phyloP scores from a whole-genome alignment of 2,888 invertebrate species.

The Strigamia transsilvanica region DNA sequence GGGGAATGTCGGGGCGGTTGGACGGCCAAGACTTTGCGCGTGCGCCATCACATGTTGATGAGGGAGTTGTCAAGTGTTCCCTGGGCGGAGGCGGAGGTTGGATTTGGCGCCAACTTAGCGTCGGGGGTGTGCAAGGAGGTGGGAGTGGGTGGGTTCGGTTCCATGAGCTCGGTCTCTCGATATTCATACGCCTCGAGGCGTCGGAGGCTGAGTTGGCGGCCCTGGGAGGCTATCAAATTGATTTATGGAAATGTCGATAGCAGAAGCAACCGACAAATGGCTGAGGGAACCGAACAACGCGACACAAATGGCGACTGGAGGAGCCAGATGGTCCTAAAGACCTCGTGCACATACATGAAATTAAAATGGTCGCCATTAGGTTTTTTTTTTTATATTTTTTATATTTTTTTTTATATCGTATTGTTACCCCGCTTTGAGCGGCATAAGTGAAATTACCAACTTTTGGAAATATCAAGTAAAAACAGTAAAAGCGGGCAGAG shows the following conservation, averaged over 20 bases:
- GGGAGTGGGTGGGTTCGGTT: constrained; percentile 41
- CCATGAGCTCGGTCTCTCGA: constrained; percentile 36
- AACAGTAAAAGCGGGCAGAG: too few relatives aligned
- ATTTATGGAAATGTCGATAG: constrained; percentile 52
- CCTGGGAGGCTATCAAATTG: constrained; percentile 48
- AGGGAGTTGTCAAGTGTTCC: constrained; percentile 48
- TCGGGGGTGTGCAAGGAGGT: constrained; percentile 45
- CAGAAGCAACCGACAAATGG: constrained; percentile 51
- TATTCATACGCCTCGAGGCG: constrained; percentile 47
- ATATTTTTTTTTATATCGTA: too few relatives aligned
- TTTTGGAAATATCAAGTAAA: too few relatives aligned
- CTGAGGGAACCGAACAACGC: constrained; percentile 40
- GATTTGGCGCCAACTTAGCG: constrained; percentile 49
- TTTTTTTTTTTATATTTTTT: background rate
- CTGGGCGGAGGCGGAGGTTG: constrained; percentile 47
- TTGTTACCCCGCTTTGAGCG: too few relatives aligned
- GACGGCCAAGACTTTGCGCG: background rate
- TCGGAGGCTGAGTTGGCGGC: constrained; percentile 49
- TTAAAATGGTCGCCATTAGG: background rate
- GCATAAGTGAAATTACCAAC: too few relatives aligned
- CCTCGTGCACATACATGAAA: background rate
- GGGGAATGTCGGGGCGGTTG: background rate
- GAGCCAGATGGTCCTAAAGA: constrained; percentile 49
- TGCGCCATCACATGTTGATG: constrained; percentile 43
- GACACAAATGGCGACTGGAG: constrained; percentile 49